Evolutionary conservation across 2,113 vertebrate genomes (phyloP).

Genomic region (Vulpes lagopus): DNA sequence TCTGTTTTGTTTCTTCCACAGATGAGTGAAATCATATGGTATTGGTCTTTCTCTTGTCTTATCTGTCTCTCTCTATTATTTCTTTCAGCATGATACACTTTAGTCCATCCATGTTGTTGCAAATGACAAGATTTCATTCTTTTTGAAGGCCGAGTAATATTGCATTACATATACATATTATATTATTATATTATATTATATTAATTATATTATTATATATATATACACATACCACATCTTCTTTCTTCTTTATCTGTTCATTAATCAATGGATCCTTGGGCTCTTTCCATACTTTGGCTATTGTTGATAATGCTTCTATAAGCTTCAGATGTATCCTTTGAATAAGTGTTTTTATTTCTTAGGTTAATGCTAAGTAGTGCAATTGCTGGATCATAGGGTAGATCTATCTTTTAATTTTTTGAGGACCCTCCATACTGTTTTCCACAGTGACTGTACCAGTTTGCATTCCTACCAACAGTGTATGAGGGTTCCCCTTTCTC

Average conservation of each 20-base stretch:
- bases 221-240: not conserved
- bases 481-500: not conserved
- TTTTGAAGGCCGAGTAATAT: not conserved
- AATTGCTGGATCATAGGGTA: not conserved
- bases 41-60: not conserved
- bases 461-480: not conserved
- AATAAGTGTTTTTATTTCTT: not conserved
- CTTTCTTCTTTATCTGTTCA: not conserved
- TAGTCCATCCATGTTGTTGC: not conserved
- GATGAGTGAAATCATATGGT: not conserved
- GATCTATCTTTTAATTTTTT: not conserved
- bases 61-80: not conserved
- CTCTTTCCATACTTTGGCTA: not conserved
- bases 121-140: not conserved
- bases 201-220: no score
- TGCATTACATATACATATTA: not conserved
- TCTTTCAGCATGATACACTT: not conserved
- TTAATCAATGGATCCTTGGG: not conserved
- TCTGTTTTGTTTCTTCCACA: not conserved
- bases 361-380: not conserved
- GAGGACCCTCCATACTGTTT: not conserved
- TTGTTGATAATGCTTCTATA: not conserved
- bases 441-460: not conserved
- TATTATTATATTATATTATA: no score
- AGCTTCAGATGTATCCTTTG: not conserved